Base-by-base conservation (phyloP, 2,113 vertebrate genomes). In the Sinosuthora webbiana region DNA sequence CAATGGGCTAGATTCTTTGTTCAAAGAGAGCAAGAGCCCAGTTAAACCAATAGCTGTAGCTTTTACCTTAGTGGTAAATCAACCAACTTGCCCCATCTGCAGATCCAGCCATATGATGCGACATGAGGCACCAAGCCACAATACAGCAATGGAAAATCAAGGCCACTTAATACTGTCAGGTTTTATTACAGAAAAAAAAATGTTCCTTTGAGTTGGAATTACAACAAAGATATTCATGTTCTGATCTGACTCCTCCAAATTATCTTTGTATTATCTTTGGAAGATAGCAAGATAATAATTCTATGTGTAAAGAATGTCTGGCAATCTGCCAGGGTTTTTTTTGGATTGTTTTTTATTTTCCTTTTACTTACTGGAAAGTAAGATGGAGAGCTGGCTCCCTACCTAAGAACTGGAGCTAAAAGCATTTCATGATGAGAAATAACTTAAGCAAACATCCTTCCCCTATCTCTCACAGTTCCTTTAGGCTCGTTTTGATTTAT, bases 391-490 rank as follows among this genome's bases (percentile, higher is more conserved):
- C 67, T 52, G 35, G 24, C 41, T 83, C 23, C 31, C 30, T 83
- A 68, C 45, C 24, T 83, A 65, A 63, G 13, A 83, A 60, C 39
- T 81, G 60, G 33, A 92, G 56, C 47, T 90, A 76, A 95, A 95
- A 86, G 50, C 22, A 70, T 90, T 91, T 85, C 37, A 47, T 28
- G 19, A 89, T 62, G 71, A 86, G 56, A 94, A 93, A 90, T 52
- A 90, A 92, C 39, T 74, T 62, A 52, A 78, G 60, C 39, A 96
- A 90, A 95, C 78, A 92, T 86, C 68, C 35, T 93, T 85, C 13
- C 42, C 39, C 67, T 81, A 77, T 88, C 65, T 94, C 71, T 88
- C 52, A 69, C 19, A 31, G 64, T 52, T 97, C 30, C 59, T 96
- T 59, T 37, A 77, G 76, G 79, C 37, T 80, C 4, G 5, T 90